A percentile compares a stretch with the other conserved stretches of the same genome.
These are phyloP conservation scores for Cactoblastis cactorum DNA, from an alignment of 2,888 invertebrate genomes.

Conservation along the genomic window DNA sequence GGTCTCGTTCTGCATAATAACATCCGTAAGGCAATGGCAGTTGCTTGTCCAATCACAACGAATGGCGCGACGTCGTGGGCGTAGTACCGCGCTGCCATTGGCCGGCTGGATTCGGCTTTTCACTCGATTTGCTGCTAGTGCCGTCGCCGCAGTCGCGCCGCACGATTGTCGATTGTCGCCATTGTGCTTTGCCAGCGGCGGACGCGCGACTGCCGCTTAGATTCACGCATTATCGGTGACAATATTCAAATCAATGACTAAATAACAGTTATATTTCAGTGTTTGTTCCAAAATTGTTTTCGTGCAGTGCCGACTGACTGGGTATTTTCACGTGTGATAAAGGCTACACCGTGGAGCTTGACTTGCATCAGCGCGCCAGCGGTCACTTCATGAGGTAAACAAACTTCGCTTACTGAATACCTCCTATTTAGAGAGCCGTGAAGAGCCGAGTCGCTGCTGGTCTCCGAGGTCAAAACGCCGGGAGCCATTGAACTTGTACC, in stretches of 20 bases:
- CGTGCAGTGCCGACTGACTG: conserved; percentile 51
- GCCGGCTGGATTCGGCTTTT: conserved; percentile 60
- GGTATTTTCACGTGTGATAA: conserved; percentile 42
- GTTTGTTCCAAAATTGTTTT: conserved; percentile 23
- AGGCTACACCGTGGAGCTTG: conserved; percentile 86
- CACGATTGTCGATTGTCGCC: conserved; percentile 77
- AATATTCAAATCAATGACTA: conserved; percentile 33
- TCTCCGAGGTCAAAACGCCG: conserved; percentile 18
- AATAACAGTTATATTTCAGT: conserved; percentile 12
- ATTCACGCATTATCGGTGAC: conserved; percentile 57
- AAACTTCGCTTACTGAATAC: conserved; percentile 16
- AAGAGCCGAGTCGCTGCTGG: conserved; percentile 22
- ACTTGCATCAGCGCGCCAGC: conserved; percentile 86
- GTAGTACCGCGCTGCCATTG: conserved; percentile 61
- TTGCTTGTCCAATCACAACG: conserved; percentile 72
- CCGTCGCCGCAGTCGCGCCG: conserved; percentile 70
- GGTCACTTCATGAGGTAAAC: conserved; percentile 86
- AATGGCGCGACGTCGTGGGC: conserved; percentile 66
- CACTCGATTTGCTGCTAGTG: conserved; percentile 73
- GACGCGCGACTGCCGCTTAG: conserved; percentile 56
- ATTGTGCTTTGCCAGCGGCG: conserved; percentile 64
- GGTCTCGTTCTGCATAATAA: conserved; percentile 77
- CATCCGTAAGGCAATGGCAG: conserved; percentile 77
- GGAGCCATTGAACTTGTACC: conserved; percentile 44
- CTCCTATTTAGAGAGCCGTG: conserved; percentile 7